Evolutionary conservation across 2,797 vertebrate genomes (phyloP).

Genomic region (Rhinophrynus dorsalis): DNA sequence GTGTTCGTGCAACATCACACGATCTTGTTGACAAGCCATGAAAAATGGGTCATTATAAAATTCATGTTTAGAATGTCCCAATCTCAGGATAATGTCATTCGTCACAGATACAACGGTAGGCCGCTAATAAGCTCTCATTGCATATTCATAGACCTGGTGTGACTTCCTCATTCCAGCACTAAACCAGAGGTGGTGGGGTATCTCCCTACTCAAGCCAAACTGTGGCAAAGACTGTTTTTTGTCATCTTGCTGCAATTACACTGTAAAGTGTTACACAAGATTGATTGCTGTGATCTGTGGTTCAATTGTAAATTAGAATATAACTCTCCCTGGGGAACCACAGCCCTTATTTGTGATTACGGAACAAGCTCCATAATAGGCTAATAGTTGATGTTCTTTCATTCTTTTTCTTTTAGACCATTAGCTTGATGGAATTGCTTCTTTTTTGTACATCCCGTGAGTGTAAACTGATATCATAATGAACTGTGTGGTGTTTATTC

Average conservation of each 20-base stretch:
- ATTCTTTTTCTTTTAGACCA: conserved; percentile 90
- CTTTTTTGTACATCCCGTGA: conserved; percentile 74
- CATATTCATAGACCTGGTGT: conserved; percentile 74
- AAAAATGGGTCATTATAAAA: conserved; percentile 84
- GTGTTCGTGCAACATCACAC: conserved; percentile 58
- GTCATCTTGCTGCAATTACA: conserved; percentile 93
- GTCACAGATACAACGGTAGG: conserved; percentile 74
- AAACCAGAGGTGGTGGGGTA: conserved; percentile 66
- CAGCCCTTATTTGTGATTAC: conserved; percentile 97
- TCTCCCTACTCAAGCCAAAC: conserved; percentile 67
- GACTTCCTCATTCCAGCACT: conserved; percentile 62
- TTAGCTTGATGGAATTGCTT: conserved; percentile 97
- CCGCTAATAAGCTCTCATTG: conserved; percentile 81
- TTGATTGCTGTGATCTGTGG: conserved; percentile 96
- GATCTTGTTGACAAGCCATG: conserved; percentile 74
- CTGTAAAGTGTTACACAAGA: conserved; percentile 88
- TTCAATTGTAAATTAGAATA: conserved; percentile 99
- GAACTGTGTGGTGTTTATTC: conserved; percentile 86
- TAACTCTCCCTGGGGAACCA: conserved; percentile 91
- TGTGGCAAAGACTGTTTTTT: conserved; percentile 62
- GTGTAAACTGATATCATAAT: conserved; percentile 94
- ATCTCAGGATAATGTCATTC: conserved; percentile 77
- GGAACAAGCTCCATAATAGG: conserved; percentile 95
- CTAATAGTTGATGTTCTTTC: conserved; percentile 93
- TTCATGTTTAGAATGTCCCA: conserved; percentile 79